Evolutionary conservation across 2,797 vertebrate genomes (phyloP), one percentile per base, ranked within the genome.

Genomic region (Loriculus beryllinus): DNA sequence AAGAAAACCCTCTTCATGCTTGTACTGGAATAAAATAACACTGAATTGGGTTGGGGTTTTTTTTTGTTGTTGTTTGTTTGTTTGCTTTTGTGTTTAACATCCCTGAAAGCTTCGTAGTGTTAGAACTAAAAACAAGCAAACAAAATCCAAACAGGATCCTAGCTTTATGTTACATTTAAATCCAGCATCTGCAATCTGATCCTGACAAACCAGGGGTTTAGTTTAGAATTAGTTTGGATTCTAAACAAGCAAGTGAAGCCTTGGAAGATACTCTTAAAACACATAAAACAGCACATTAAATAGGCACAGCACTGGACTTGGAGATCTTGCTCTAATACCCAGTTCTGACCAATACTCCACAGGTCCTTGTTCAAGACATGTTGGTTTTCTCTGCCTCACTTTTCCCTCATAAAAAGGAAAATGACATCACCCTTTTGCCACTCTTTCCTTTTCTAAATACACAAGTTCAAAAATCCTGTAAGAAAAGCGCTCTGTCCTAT

Each of bases 91-190:
- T 45, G 88, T 88, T 77, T 64, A 74, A 82, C 79, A 78, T 77
- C 31, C 33, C 22, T 92, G 82, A 95, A 92, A 92, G 62, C 59
- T 86, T 92, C 63, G 42, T 54, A 72, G 23, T 14, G 18, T 28
- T 84, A 76, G 57, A 78, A 78, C 29, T n/a, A n/a, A 92, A 95
- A 94, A 22, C 68, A 80, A 91, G 70, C 43, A 83, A 92, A 67
- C 12, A 74, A 93, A 95, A 62, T n/a, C 12, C 31, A 82, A 76
- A 89, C 71, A 95, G 78, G 71, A 89, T 84, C 56, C 70, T 21
- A 86, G 71, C 26, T 70, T 96, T 65, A 57, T 3, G 16, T 86
- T 84, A 88, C 37, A 12, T 49, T 88, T 86, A 45, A 64, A 94
- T 83, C 60, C 76, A 95, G 45, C 43, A 86, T 48, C 52, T 67